phyloP scores from a whole-genome alignment of 2,113 vertebrate species.

The Plectropomus leopardus region DNA sequence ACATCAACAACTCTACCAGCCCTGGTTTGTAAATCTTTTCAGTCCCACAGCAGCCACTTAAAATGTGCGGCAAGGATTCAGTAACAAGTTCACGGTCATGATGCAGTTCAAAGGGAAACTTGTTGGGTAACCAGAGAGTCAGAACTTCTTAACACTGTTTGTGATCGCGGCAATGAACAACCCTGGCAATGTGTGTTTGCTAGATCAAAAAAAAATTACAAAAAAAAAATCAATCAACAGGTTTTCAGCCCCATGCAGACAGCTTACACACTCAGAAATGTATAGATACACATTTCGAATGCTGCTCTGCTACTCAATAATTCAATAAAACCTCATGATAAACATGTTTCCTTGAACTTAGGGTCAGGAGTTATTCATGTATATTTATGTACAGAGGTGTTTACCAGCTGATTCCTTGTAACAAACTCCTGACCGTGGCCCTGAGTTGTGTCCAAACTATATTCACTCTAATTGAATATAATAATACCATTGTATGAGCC shows the following conservation, averaged over 20 bases:
- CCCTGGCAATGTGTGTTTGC: neutral
- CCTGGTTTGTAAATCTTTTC: neutral
- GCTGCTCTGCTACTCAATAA: neutral
- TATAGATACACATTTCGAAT: neutral
- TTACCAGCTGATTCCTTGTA: neutral
- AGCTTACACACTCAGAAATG: neutral
- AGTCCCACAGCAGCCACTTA: constrained; percentile 8
- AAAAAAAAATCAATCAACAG: neutral
- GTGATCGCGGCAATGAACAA: neutral
- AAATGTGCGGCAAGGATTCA: neutral
- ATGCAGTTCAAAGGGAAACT: neutral
- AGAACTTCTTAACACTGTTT: neutral
- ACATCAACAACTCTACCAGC: neutral
- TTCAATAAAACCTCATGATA: too few species aligned
- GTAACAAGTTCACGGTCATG: neutral
- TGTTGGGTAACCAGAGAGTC: neutral
- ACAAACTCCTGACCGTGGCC: too few species aligned
- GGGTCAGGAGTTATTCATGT: too few species aligned
- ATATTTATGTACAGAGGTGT: too few species aligned
- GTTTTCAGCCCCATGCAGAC: neutral
- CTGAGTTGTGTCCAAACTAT: too few species aligned
- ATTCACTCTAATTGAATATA: too few species aligned
- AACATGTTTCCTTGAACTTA: too few species aligned
- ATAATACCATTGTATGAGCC: too few species aligned
- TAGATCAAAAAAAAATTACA: neutral